Evolutionary conservation across 2,797 vertebrate genomes (phyloP), one percentile per base, ranked within the genome.

Genomic region (Brachyrhaphis roseni): DNA sequence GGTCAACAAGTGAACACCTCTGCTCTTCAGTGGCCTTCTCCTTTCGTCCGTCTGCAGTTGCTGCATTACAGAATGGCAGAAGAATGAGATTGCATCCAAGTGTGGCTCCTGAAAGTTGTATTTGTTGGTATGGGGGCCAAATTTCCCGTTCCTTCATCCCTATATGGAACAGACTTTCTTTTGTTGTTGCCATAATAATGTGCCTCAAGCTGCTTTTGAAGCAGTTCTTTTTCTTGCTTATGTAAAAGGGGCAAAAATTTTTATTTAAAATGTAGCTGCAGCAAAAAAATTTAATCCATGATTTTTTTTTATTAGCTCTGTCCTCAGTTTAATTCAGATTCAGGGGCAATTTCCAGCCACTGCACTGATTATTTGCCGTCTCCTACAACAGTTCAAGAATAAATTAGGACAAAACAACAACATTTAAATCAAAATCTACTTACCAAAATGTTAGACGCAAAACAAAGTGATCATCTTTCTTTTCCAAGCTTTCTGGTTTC

Each of bases 181-280:
- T 94, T 95, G 91, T 94, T 89, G 87, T 84, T 91, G 91, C 92
- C 91, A 92, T 94, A 94, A 95, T 93, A 90, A 92, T 89, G 88
- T 92, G 90, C 87, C 89, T 88, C 46, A 5, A 92, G 92, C 90
- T 89, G 88, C 92, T 92, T 86, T 91, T 90, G 86, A 84, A 91
- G 90, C 12, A 0, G 90, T 85, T 90, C 90, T 85, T 91, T 83
- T 39, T 82, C 82, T 79, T 79, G 81, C 87, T 89, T 87, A 78
- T 79, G 81, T 78, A 82, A 83, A 74, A 80, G 84, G 84, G 84
- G 82, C 59, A 75, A 80, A 90, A 85, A 80, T 72, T 66, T 72
- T 83, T 76, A 64, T 74, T 31, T 88, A 90, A 23, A 46, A 81
- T 84, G 78, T 77, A 82, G 39, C 51, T 41, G 68, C 78, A 31